Evolutionary conservation across 2,888 invertebrate species (phyloP).

Genomic region (Lithophane socia): DNA sequence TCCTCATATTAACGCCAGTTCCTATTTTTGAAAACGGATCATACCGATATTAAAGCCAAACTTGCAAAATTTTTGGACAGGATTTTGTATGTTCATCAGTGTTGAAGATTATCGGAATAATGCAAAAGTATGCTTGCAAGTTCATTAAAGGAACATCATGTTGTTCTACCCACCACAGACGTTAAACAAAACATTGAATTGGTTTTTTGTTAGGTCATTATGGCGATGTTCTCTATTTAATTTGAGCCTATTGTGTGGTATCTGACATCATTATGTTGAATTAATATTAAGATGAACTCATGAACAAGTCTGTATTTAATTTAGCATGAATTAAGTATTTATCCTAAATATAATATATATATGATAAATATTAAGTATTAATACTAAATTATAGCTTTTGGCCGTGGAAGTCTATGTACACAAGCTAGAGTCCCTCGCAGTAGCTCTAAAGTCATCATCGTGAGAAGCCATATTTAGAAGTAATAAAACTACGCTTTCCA

Average conservation of each 20-base stretch:
- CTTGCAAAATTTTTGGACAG: too few species aligned
- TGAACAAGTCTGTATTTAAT: neutral
- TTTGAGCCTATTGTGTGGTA: slow-evolving; percentile 46
- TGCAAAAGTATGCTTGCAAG: neutral
- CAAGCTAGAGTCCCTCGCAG: too few species aligned
- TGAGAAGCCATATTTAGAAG: neutral
- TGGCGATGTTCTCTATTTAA: slow-evolving; percentile 21
- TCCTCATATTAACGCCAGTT: slow-evolving; percentile 8
- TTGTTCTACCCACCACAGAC: slow-evolving; percentile 18
- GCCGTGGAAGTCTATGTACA: neutral
- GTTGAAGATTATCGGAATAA: neutral
- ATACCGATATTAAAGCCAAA: neutral
- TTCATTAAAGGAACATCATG: neutral
- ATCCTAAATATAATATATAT: too few species aligned
- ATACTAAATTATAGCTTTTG: neutral
- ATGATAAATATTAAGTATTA: too few species aligned
- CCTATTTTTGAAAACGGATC: neutral
- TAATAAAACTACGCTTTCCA: neutral
- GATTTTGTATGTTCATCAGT: neutral
- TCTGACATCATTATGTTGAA: slow-evolving; percentile 37
- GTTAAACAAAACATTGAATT: slow-evolving; percentile 27
- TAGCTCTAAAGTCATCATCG: neutral
- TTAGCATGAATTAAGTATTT: slow-evolving; percentile 9
- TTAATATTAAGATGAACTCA: slow-evolving; percentile 23
- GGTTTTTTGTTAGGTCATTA: slow-evolving; percentile 25